A percentile compares a stretch with the other conserved stretches of the same genome.
These are phyloP conservation scores for Alexandromys fortis DNA, from an alignment of 2,113 vertebrate genomes.

Conservation along the genomic window DNA sequence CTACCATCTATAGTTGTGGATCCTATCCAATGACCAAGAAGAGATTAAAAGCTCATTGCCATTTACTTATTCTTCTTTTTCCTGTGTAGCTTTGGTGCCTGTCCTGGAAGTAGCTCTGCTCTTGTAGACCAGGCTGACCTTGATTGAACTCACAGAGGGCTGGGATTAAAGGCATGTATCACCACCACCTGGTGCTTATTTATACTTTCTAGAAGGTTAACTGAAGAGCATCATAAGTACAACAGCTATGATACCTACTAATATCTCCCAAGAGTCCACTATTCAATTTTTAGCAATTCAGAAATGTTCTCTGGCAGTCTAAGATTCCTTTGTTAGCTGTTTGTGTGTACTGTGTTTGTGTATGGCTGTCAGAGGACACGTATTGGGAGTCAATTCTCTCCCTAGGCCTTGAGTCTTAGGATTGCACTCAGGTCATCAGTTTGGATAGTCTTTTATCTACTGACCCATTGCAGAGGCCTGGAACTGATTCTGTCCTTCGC, in stretches of 20 bases:
- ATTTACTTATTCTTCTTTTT: background rate
- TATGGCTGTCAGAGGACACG: background rate
- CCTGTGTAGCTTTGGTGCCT: too few species aligned
- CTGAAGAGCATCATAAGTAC: background rate
- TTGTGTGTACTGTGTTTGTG: background rate
- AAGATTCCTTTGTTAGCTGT: slow-evolving; percentile 1
- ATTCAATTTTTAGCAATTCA: background rate
- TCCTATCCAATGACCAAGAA: background rate
- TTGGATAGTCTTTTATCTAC: background rate
- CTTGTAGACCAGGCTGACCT: too few species aligned
- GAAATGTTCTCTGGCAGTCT: background rate
- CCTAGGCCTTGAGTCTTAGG: too few species aligned
- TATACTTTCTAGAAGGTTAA: background rate
- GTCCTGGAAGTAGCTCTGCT: too few species aligned
- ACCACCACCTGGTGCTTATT: too few species aligned
- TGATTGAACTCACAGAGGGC: too few species aligned
- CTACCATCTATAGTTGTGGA: background rate
- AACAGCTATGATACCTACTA: background rate
- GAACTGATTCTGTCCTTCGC: slow-evolving; percentile 17
- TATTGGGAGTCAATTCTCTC: background rate
- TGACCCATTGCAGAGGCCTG: background rate
- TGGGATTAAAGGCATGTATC: too few species aligned
- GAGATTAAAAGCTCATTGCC: background rate
- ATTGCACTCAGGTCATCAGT: background rate
- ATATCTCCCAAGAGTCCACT: background rate